Evolutionary conservation across 2,113 vertebrate species (phyloP).

Genomic region (Phoenicopterus ruber): DNA sequence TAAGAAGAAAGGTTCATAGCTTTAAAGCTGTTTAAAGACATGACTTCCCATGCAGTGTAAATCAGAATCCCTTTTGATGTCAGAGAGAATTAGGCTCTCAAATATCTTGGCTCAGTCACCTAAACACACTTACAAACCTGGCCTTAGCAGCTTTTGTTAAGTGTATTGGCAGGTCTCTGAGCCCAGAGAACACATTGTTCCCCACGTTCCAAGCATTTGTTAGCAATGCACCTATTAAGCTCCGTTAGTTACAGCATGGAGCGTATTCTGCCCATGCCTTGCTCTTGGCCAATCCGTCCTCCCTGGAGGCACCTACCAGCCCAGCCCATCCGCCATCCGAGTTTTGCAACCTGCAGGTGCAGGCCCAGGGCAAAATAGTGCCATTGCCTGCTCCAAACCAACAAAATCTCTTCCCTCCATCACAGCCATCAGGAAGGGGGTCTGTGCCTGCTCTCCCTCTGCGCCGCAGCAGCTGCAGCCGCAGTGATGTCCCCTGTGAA

Average conservation of each 20-base stretch:
- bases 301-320: neutral
- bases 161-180: neutral
- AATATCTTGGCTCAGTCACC: neutral
- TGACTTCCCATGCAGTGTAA: neutral
- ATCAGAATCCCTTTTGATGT: neutral
- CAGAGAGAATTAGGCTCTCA: neutral
- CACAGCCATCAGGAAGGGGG: neutral
- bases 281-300: neutral
- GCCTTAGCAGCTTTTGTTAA: neutral
- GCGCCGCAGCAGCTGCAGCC: rapidly evolving
- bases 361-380: neutral
- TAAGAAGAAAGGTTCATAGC: neutral
- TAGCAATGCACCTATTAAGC: neutral
- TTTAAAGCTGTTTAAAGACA: neutral
- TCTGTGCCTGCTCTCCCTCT: neutral
- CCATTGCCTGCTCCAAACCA: neutral
- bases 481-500: neutral
- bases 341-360: neutral
- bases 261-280: neutral
- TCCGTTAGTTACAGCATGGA: neutral
- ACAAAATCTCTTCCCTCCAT: neutral
- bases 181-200: neutral
- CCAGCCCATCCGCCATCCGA: neutral
- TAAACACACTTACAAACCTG: neutral
- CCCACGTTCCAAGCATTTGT: neutral